Percentiles rank a stretch among this genome's conserved stretches.
Conservation (phyloP, 2,113 vertebrate species). For the Pachyramphus minor region DNA sequence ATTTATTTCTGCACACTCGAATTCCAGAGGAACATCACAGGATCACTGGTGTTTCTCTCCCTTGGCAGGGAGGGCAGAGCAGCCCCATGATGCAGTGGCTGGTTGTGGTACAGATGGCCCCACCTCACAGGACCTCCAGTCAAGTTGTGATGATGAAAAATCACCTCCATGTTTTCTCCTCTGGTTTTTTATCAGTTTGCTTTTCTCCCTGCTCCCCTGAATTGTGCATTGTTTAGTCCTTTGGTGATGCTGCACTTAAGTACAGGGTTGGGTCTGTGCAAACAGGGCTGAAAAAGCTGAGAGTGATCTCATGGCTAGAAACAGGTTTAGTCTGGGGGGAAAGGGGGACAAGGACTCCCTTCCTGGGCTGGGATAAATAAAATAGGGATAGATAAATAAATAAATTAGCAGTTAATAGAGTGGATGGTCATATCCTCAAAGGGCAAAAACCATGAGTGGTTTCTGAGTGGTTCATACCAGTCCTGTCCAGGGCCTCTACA, state of each 20-base stretch:
- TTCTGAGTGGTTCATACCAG: not conserved
- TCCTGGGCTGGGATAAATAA: not conserved
- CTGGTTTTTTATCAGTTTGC: not conserved
- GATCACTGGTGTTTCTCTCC: not conserved
- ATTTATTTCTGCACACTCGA: rapidly evolving
- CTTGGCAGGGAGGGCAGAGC: not conserved
- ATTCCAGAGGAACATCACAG: not conserved
- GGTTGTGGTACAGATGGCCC: not conserved
- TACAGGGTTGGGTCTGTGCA: not conserved
- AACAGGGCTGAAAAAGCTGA: not conserved
- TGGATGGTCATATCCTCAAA: not conserved
- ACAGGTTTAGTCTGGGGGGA: not conserved
- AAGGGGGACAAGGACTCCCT: not conserved
- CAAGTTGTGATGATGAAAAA: not conserved
- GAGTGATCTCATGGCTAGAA: not conserved
- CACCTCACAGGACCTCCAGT: not conserved
- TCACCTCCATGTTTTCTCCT: not conserved
- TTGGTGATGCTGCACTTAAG: not conserved
- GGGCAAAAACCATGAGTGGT: not conserved
- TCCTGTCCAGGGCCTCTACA: rapidly evolving
- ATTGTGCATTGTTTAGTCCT: not conserved
- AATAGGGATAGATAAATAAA: not conserved
- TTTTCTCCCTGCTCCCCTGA: not conserved
- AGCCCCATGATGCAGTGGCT: not conserved
- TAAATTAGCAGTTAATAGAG: not conserved